Evolutionary conservation across 1,140 invertebrate species (phyloP), one percentile per base, ranked within the genome.

Genomic region (Procambarus clarkii): DNA sequence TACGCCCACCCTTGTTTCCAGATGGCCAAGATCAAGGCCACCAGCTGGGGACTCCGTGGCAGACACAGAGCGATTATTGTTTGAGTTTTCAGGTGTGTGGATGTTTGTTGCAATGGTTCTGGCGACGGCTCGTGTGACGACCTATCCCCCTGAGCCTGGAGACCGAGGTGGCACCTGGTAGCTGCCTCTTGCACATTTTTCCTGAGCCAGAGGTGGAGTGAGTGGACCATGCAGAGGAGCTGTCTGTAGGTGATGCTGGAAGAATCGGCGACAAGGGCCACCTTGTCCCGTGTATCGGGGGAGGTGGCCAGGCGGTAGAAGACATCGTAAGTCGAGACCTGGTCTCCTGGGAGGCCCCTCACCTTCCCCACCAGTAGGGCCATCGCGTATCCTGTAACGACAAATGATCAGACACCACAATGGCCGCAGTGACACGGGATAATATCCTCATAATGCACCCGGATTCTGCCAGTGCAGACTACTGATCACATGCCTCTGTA

Each of bases 1-100:
- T 98, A 98, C 0, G 97, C 96, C 76, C 96, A 97, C 0, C 97
- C 97, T 0, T 96, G 95, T 95, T 98, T 98, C 95, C 97, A 96
- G 76, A 97, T 96, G 15, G 97, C 96, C 86, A 98, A 94, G 45
- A 98, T 94, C 0, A 96, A 94, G 0, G 96, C 95, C 2, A 98
- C 95, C 44, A 98, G 95, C 34, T 96, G 95, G 93, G 97, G 96
- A 15, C 96, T 96, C 0, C 97, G 97, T 87, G 96, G 95, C 95
- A 98, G 96, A 93, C 96, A 97, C 0, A 98, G 71, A 24, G 82
- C 88, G 21, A 91, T 46, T 34, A 48, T 84, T 9, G 74, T 79
- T 34, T 34, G 34, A 0, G 34, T 34, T 34, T 34, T 34, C 34
- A 34, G 34, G 3, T 21, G 48, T 54, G 50, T 54, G 50, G 50